phyloP scores from a whole-genome alignment of 2,797 vertebrate species.

The Xerus rutilus region DNA sequence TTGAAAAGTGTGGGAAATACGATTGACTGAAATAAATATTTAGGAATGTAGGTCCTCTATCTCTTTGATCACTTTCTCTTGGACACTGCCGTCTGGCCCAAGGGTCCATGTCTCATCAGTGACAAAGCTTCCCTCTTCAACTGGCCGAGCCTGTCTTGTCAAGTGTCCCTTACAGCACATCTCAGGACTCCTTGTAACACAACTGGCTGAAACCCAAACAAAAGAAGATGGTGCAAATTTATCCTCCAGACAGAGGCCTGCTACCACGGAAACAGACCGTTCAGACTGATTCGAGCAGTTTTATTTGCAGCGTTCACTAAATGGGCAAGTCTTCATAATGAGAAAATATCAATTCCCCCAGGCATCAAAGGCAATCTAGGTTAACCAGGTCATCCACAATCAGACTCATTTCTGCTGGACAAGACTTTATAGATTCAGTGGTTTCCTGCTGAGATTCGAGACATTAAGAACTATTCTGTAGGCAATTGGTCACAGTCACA shows the following conservation, averaged over 20 bases:
- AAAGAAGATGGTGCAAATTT: constrained; percentile 64
- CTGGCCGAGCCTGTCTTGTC: not conserved
- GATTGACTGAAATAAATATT: constrained; percentile 59
- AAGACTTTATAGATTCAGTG: constrained; percentile 62
- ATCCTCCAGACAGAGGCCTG: constrained; percentile 69
- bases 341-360: constrained; percentile 69
- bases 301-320: constrained; percentile 57
- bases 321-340: constrained; percentile 71
- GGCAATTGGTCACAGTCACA: constrained; percentile 73
- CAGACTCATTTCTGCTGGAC: constrained; percentile 65
- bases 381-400: constrained; percentile 71
- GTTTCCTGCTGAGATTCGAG: constrained; percentile 63
- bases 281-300: constrained; percentile 59
- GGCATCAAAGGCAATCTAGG: constrained; percentile 66
- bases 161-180: constrained; percentile 22
- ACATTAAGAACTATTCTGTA: constrained; percentile 45
- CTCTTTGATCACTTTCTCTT: constrained; percentile 28
- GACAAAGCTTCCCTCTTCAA: not conserved
- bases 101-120: not conserved
- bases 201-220: constrained; percentile 66
- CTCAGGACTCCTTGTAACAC: constrained; percentile 64
- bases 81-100: not conserved
- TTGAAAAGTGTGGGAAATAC: constrained; percentile 73
- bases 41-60: not conserved
- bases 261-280: constrained; percentile 79